Conservation (phyloP, 2,113 vertebrate species). For the Montifringilla adamsi region DNA sequence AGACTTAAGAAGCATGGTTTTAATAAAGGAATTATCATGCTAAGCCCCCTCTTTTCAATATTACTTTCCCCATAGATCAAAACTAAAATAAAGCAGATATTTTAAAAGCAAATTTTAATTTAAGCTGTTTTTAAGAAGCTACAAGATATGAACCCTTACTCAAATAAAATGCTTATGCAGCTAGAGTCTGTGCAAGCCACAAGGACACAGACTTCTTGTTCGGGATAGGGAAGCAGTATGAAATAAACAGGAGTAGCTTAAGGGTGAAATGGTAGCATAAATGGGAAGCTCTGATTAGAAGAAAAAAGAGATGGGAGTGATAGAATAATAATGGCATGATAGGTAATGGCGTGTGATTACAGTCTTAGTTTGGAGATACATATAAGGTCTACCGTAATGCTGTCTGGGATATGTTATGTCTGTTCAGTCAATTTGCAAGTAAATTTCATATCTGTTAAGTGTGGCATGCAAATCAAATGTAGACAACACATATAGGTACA, state of each 20-base stretch:
- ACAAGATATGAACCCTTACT: background rate
- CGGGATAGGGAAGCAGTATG: background rate
- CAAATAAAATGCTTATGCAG: background rate
- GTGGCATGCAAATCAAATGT: background rate
- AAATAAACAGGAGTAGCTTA: background rate
- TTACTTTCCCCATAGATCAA: background rate
- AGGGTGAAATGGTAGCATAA: background rate
- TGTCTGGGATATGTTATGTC: background rate
- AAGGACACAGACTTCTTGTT: background rate
- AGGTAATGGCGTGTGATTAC: background rate
- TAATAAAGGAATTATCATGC: background rate
- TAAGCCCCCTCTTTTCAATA: background rate
- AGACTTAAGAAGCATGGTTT: background rate
- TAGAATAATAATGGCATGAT: background rate
- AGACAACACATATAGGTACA: background rate
- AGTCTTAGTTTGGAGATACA: background rate
- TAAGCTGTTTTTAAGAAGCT: background rate
- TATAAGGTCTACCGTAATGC: background rate
- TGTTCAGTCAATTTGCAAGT: background rate
- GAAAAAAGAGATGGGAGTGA: background rate
- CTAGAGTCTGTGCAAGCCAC: background rate
- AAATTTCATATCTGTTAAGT: background rate
- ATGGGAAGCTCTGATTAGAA: background rate
- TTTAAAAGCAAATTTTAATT: background rate
- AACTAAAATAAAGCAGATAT: background rate